phyloP scores from a whole-genome alignment of 2,797 vertebrate species.

The Labeo calbasu region DNA sequence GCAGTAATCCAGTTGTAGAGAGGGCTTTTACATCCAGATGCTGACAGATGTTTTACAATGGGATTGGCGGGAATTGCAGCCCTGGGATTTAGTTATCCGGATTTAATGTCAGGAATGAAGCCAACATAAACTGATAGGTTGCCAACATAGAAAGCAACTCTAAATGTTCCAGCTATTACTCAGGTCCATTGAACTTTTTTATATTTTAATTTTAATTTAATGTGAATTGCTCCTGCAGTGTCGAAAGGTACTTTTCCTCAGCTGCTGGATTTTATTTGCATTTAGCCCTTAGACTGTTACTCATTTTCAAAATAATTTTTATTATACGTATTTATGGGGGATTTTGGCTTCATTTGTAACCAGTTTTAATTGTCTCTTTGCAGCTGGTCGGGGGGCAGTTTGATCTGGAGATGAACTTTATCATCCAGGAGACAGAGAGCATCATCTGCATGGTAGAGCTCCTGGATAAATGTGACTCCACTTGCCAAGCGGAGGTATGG shows the following conservation, averaged over 20 bases:
- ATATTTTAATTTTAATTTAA: neutral
- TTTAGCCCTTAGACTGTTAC: neutral
- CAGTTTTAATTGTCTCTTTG: conserved; percentile 22
- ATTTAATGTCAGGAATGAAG: conserved; percentile 23
- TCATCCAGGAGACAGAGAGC: conserved; percentile 95
- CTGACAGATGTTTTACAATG: conserved; percentile 47
- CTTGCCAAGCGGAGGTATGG: conserved; percentile 97
- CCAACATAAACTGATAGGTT: neutral
- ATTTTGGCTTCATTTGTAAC: neutral
- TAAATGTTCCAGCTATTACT: neutral
- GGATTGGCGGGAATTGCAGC: conserved; percentile 23
- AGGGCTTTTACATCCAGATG: conserved; percentile 4
- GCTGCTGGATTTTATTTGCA: neutral
- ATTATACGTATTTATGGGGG: neutral
- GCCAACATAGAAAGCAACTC: neutral
- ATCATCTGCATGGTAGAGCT: conserved; percentile 95
- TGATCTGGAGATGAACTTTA: conserved; percentile 99
- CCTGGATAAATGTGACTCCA: conserved; percentile 90
- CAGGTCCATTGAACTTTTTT: neutral
- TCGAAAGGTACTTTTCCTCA: neutral
- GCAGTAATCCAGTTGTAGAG: conserved; percentile 25
- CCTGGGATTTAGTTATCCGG: neutral
- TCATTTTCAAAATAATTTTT: neutral
- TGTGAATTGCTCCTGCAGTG: neutral
- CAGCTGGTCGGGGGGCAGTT: conserved; percentile 96